Conservation (phyloP, 1,140 invertebrate species). For the Euglossa dilemma region DNA sequence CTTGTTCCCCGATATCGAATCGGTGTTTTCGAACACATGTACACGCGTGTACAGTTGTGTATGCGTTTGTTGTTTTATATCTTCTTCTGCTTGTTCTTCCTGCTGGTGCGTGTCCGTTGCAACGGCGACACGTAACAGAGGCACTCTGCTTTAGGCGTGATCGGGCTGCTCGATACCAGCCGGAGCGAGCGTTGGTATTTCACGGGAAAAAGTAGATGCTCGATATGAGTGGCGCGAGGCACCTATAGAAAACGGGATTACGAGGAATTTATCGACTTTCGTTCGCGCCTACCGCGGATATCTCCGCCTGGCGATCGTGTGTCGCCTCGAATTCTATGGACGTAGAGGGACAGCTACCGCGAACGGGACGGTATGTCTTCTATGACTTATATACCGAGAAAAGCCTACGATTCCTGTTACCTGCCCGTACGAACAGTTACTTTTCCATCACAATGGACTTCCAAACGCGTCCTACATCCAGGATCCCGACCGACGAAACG, state of each 20-base stretch:
- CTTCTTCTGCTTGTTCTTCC: background rate
- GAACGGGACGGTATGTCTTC: background rate
- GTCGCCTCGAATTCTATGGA: slow-evolving; percentile 25
- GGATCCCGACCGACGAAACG: slow-evolving; percentile 15
- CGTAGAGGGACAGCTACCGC: background rate
- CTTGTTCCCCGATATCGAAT: too few relatives aligned
- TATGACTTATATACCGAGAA: background rate
- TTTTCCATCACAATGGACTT: slow-evolving; percentile 35
- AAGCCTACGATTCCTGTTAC: slow-evolving; percentile 1
- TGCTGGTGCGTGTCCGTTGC: background rate
- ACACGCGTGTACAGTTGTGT: background rate
- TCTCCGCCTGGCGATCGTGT: slow-evolving; percentile 28
- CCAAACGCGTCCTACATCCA: slow-evolving; percentile 4
- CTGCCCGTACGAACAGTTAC: slow-evolving; percentile 29
- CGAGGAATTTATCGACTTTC: slow-evolving; percentile 49
- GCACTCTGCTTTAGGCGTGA: slow-evolving; percentile 23
- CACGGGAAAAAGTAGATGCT: slow-evolving; percentile 35
- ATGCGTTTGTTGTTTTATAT: background rate
- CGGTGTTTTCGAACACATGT: background rate
- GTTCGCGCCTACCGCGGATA: slow-evolving; percentile 26
- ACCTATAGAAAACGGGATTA: slow-evolving; percentile 40
- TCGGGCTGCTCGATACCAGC: slow-evolving; percentile 28
- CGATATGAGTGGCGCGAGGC: slow-evolving; percentile 28
- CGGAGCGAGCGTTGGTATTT: slow-evolving; percentile 18
- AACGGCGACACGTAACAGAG: slow-evolving; percentile 1